Percentiles rank a stretch among this genome's conserved stretches.
Evolutionary conservation across 1,140 invertebrate genomes (phyloP).

Genomic region (Zaprionus gabonicus): DNA sequence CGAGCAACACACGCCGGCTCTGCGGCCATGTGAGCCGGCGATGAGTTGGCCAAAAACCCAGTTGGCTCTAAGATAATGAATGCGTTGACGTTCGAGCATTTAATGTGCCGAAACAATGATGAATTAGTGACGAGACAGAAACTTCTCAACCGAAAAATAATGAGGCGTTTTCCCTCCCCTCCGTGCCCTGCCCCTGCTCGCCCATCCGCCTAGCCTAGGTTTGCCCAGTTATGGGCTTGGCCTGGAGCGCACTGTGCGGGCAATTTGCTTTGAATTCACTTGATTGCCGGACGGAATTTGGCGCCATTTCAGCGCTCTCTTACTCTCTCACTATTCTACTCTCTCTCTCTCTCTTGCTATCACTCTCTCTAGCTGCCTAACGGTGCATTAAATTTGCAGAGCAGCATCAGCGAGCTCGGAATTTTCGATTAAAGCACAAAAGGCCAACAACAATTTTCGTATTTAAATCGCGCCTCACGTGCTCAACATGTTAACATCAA

Average conservation of each 20-base stretch:
- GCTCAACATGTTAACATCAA: constrained; percentile 3
- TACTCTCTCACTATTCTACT: too few species aligned
- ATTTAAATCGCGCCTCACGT: constrained; percentile 59
- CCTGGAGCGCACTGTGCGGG: constrained; percentile 60
- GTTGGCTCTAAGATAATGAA: constrained; percentile 70
- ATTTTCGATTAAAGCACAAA: constrained; percentile 61
- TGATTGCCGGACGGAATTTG: constrained; percentile 77
- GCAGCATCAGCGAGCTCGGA: constrained; percentile 45
- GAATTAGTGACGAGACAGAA: constrained; percentile 83
- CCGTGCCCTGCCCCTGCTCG: neutral
- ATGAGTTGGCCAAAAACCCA: constrained; percentile 72
- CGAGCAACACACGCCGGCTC: constrained; percentile 8
- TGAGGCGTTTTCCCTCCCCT: constrained; percentile 59
- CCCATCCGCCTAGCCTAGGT: neutral
- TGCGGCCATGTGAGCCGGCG: constrained; percentile 61
- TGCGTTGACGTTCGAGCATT: constrained; percentile 82
- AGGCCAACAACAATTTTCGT: constrained; percentile 44
- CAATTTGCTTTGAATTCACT: constrained; percentile 83
- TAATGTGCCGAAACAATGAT: constrained; percentile 83
- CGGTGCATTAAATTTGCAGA: constrained; percentile 62
- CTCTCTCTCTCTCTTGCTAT: constrained; percentile 4
- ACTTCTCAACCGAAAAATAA: constrained; percentile 83
- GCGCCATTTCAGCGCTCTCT: constrained; percentile 59
- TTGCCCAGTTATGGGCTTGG: constrained; percentile 40
- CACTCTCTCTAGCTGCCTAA: constrained; percentile 14